Evolutionary conservation across 2,113 vertebrate genomes (phyloP), one percentile per base, ranked within the genome.

Genomic region (Hystrix brachyura): DNA sequence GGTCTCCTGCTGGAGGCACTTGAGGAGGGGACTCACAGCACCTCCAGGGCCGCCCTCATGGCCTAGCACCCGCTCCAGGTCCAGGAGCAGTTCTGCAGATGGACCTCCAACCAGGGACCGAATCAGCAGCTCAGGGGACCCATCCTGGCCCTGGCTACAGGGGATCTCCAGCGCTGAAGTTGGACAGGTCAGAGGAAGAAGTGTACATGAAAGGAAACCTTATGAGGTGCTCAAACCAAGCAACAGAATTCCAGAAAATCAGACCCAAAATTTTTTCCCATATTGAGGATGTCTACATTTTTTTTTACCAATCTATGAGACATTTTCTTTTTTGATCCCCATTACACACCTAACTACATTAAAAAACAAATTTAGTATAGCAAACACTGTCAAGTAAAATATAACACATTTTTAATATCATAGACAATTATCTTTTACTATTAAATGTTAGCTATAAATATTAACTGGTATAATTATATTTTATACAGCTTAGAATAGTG

Each of bases 51-150:
- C 76, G 0, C 95, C 71, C n/a, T 98, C 98, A 0, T 98, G 96
- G n/a, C 99, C 99, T 46, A 99, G 98, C 96, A 99, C 98, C n/a
- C 98, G 99, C 94, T 99, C 99, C 98, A 99, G 98, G 27, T 99
- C 99, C 98, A 99, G 98, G 89, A 99, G 98, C 90, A 99, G 98
- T 14, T 99, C 99, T 94, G 99, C 99, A 17, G 98, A 99, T 14
- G 98, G 97, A 6, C 94, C 95, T 90, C 99, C 99, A 92, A 99
- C 98, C 85, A 98, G 96, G 48, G 98, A 98, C 18, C 99, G 97
- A 72, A 99, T 97, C 98, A 98, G 98, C 97, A 95, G 98, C 59
- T 99, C 83, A 46, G 95, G 93, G 46, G 97, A 87, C 19, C 95
- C 97, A 60, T 95, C 95, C 91, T 96, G 97, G 80, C 90, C 81